These are phyloP conservation scores for Poeciliopsis prolifica DNA, from an alignment of 2,113 vertebrate species.

Conservation along the genomic window DNA sequence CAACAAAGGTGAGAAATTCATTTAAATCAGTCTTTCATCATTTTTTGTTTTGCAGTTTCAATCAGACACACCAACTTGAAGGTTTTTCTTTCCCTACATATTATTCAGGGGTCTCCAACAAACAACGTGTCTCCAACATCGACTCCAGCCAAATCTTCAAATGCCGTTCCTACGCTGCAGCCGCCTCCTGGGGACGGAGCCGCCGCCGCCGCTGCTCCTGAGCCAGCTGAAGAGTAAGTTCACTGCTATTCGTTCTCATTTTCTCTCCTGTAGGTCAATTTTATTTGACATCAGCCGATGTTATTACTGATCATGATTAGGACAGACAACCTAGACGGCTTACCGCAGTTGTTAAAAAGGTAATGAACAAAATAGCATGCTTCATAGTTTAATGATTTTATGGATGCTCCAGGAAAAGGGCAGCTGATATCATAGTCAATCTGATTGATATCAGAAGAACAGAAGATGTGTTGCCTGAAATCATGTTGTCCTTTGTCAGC, in stretches of 20 bases:
- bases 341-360: no score
- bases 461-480: no score
- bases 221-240: conserved; percentile 77
- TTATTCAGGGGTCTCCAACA: conserved; percentile 90
- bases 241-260: neutral
- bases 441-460: no score
- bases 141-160: conserved; percentile 92
- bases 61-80: neutral
- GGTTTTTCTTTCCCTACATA: neutral
- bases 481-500: no score
- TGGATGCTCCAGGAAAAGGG: no score
- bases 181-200: conserved; percentile 84
- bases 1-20: conserved; percentile 73
- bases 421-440: no score
- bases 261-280: no score
- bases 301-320: neutral
- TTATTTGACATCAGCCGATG: neutral
- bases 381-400: no score
- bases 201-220: conserved; percentile 57
- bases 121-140: conserved; percentile 95
- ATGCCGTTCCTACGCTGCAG: conserved; percentile 89
- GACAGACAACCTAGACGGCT: neutral
- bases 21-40: neutral
- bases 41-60: neutral
- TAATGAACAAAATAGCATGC: no score